Conservation (phyloP, 2,888 invertebrate genomes). For the Seira sanloemensis region DNA sequence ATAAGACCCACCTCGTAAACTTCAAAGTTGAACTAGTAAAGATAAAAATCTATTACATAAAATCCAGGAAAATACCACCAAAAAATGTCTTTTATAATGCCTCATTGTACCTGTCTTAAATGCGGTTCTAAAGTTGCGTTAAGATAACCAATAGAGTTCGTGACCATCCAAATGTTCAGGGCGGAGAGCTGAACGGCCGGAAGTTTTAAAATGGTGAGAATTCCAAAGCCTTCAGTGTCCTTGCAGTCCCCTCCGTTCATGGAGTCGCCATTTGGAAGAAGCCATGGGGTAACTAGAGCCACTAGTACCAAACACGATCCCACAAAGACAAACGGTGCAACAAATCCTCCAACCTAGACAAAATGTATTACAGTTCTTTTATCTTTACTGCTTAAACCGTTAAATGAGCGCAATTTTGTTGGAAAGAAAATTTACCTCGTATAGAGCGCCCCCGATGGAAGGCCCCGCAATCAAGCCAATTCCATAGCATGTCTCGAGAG, state of each 20-base stretch:
- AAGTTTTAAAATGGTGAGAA: slow-evolving; percentile 79
- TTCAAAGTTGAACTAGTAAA: slow-evolving; percentile 54
- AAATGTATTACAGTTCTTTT: not conserved
- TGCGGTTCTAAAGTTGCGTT: slow-evolving; percentile 80
- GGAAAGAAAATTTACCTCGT: slow-evolving; percentile 80
- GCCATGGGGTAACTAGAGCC: slow-evolving; percentile 74
- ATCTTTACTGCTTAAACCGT: too few relatives aligned
- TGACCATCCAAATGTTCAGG: slow-evolving; percentile 75
- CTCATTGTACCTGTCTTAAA: slow-evolving; percentile 76
- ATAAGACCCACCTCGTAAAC: slow-evolving; percentile 54
- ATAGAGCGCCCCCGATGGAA: slow-evolving; percentile 88
- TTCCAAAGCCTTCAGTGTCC: slow-evolving; percentile 51
- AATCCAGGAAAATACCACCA: too few relatives aligned
- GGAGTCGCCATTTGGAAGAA: slow-evolving; percentile 78
- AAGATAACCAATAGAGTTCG: slow-evolving; percentile 77
- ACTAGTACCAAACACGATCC: slow-evolving; percentile 75
- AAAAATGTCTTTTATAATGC: slow-evolving; percentile 21
- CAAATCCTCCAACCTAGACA: slow-evolving; percentile 79
- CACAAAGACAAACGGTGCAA: slow-evolving; percentile 76
- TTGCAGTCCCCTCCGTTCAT: slow-evolving; percentile 54
- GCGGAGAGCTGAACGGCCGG: slow-evolving; percentile 76
- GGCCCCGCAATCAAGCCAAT: slow-evolving; percentile 77
- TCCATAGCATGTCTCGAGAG: slow-evolving; percentile 77
- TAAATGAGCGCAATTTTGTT: not conserved
- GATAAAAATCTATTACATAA: not conserved